Evolutionary conservation across 1,140 invertebrate genomes (phyloP), one percentile per base, ranked within the genome.

Genomic region (Melitaea cinxia): DNA sequence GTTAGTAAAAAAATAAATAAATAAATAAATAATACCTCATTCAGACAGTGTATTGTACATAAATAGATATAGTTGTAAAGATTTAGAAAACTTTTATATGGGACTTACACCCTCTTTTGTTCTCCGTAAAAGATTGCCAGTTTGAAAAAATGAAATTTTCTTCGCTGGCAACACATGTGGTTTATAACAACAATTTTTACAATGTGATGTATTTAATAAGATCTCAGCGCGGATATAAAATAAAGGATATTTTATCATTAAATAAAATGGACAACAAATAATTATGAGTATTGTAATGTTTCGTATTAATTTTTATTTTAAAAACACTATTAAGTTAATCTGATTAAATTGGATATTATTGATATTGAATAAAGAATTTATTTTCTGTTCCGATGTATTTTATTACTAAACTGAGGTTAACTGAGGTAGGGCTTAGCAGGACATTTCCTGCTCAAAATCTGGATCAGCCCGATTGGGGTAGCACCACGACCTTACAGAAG

Each of bases 281-380:
- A 65, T 54, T 63, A 57, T 45, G 21, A 72, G 65, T 65, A 68
- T 70, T 68, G 37, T 72, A 23, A 65, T 70, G 59, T 71, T 75
- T 73, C 73, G 60, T 74, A 70, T 63, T 72, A 70, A 69, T 77
- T 73, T 78, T 78, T 74, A 75, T 75, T 77, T 75, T 77, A 45
- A 61, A 67, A 75, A 63, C 70, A 72, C 62, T 65, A 52, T 80
- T 83, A 73, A 58, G 82, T 89, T 87, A 83, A 87, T 89, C 83
- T 87, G 83, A 89, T 87, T 49, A 77, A 83, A 86, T 86, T 89
- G 82, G 82, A 89, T 85, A 85, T 83, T 87, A 87, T 87, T 85
- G 75, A 82, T 74, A 87, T 81, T 82, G 74, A 87, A 87, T 87
- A 87, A 87, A 89, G 82, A 87, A 87, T 87, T 89, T 88, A 87